phyloP scores from a whole-genome alignment of 2,888 invertebrate species.

The Craniophora ligustri region DNA sequence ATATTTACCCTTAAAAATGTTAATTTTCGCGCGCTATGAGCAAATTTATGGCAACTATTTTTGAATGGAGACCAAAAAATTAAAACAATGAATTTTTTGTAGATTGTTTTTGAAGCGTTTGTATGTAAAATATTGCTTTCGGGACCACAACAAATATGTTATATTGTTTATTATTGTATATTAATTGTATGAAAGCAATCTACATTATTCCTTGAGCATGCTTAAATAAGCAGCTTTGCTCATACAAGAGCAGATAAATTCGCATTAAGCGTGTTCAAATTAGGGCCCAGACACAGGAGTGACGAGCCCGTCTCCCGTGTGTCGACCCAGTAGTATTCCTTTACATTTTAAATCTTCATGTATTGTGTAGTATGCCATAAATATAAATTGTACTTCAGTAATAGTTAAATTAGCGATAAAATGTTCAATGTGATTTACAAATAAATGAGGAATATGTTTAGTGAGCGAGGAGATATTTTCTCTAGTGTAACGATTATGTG shows the following conservation, averaged over 20 bases:
- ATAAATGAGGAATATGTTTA: constrained; percentile 70
- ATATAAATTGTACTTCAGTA: constrained; percentile 65
- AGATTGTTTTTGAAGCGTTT: constrained; percentile 53
- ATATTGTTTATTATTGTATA: constrained; percentile 40
- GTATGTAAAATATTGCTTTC: constrained; percentile 62
- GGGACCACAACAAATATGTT: constrained; percentile 72
- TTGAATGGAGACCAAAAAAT: constrained; percentile 61
- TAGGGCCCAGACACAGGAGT: constrained; percentile 9
- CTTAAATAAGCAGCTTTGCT: constrained; percentile 18
- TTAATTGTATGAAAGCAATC: constrained; percentile 40
- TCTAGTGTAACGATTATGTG: constrained; percentile 75
- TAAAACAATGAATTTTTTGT: constrained; percentile 66
- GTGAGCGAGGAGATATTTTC: constrained; percentile 76
- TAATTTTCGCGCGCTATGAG: constrained; percentile 50
- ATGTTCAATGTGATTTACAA: constrained; percentile 83
- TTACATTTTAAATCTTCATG: constrained; percentile 52
- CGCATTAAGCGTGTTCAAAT: constrained; percentile 29
- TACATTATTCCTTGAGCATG: constrained; percentile 23
- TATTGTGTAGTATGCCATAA: constrained; percentile 76
- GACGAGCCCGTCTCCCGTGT: background rate
- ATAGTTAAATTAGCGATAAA: constrained; percentile 68
- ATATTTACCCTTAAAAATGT: constrained; percentile 62
- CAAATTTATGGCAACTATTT: constrained; percentile 49
- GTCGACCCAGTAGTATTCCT: constrained; percentile 22
- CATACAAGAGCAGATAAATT: constrained; percentile 12